Evolutionary conservation across 2,797 vertebrate species (phyloP).

Genomic region (Danio tinwini): DNA sequence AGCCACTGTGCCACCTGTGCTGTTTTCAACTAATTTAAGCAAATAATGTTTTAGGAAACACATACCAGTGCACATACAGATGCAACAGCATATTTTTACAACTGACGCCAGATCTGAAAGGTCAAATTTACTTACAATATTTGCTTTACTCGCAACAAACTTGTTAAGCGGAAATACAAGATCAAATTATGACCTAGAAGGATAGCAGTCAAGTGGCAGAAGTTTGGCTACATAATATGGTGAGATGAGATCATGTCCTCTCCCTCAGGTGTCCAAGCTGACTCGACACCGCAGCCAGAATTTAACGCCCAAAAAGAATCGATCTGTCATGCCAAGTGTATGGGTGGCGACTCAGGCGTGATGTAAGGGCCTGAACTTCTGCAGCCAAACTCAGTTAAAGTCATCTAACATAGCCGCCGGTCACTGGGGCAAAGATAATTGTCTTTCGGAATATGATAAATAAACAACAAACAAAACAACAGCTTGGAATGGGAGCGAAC

Average conservation of each 20-base stretch:
- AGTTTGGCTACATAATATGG: conserved; percentile 15
- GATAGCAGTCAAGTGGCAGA: neutral
- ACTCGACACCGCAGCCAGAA: conserved; percentile 26
- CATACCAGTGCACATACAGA: no score
- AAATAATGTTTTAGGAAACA: no score
- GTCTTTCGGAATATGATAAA: conserved; percentile 47
- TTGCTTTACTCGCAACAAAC: conserved; percentile 43
- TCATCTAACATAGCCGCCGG: conserved; percentile 40
- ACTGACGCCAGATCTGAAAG: conserved; percentile 19
- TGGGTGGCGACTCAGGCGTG: conserved; percentile 18
- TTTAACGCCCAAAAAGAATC: conserved; percentile 29
- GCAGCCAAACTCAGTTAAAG: conserved; percentile 25
- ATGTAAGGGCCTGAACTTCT: conserved; percentile 30
- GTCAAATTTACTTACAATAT: no score
- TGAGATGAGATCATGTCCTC: conserved; percentile 1
- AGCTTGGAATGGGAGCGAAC: conserved; percentile 13
- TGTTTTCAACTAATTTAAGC: no score
- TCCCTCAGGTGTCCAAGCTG: conserved; percentile 36
- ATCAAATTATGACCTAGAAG: conserved; percentile 16
- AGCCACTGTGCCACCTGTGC: no score
- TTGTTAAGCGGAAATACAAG: conserved; percentile 9
- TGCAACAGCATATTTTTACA: conserved; percentile 29
- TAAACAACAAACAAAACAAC: conserved; percentile 33
- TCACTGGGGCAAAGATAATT: conserved; percentile 50
- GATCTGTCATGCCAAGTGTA: conserved; percentile 28